Percentiles rank a stretch among this genome's conserved stretches.
phyloP scores from a whole-genome alignment of 2,797 vertebrate genomes.

The Fundulus diaphanus region DNA sequence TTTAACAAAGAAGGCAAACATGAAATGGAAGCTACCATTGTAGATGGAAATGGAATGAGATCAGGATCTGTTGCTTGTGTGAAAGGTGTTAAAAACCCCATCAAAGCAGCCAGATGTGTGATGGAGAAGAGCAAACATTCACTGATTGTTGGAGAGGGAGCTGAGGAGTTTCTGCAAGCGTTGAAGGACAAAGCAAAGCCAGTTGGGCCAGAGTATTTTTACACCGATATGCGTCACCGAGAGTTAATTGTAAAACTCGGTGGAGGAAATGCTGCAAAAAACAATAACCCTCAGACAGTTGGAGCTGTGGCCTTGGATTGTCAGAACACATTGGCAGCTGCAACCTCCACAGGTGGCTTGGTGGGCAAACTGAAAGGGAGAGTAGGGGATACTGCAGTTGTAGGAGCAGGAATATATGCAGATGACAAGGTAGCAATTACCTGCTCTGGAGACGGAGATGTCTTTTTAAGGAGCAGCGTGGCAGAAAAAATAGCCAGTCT shows the following conservation, averaged over 20 bases:
- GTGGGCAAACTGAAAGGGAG: slow-evolving; percentile 83
- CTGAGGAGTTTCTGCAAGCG: slow-evolving; percentile 76
- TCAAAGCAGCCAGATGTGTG: slow-evolving; percentile 74
- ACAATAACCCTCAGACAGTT: slow-evolving; percentile 84
- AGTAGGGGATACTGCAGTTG: slow-evolving; percentile 83
- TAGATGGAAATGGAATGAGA: slow-evolving; percentile 73
- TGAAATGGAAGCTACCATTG: slow-evolving; percentile 83
- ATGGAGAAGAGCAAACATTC: slow-evolving; percentile 75
- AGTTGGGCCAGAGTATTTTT: slow-evolving; percentile 78
- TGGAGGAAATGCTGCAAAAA: slow-evolving; percentile 56
- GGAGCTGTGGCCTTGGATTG: slow-evolving; percentile 82
- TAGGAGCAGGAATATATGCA: slow-evolving; percentile 84
- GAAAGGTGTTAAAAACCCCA: slow-evolving; percentile 74
- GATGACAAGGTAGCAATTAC: slow-evolving; percentile 80
- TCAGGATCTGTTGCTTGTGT: slow-evolving; percentile 84
- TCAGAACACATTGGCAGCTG: slow-evolving; percentile 74
- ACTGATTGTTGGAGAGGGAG: slow-evolving; percentile 77
- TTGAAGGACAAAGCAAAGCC: slow-evolving; percentile 61
- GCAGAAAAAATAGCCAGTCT: slow-evolving; percentile 83
- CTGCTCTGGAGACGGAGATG: slow-evolving; percentile 85
- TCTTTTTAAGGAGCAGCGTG: slow-evolving; percentile 81
- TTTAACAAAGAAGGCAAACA: slow-evolving; percentile 81
- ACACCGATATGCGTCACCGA: slow-evolving; percentile 77
- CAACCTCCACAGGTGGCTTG: slow-evolving; percentile 82
- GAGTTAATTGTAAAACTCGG: slow-evolving; percentile 67